Percentiles rank a stretch among this genome's conserved stretches.
These are phyloP conservation scores for Cancer borealis DNA, from an alignment of 2,888 invertebrate species.

Conservation along the genomic window DNA sequence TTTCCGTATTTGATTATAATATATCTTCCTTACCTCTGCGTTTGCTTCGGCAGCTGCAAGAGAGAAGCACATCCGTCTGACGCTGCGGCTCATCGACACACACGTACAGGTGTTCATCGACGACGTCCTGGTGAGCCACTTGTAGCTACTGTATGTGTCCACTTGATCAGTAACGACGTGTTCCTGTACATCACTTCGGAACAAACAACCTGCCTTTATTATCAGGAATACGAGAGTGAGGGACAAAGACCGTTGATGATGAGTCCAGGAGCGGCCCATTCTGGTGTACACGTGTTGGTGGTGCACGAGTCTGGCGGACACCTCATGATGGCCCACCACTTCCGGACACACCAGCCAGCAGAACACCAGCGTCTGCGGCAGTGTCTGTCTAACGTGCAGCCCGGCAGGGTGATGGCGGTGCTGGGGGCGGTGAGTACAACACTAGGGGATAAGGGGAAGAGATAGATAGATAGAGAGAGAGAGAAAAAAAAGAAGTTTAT, in stretches of 20 bases:
- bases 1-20: background rate
- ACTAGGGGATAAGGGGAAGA: background rate
- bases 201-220: background rate
- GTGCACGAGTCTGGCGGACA: conserved; percentile 38
- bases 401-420: conserved; percentile 50
- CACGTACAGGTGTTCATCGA: conserved; percentile 36
- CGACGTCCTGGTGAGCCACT: conserved; percentile 44
- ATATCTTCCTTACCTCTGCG: background rate
- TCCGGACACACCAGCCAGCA: conserved; percentile 66
- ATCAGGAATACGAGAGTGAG: background rate
- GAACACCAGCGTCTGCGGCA: conserved; percentile 49
- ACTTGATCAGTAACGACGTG: background rate
- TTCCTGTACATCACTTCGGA: too few species aligned
- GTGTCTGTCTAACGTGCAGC: conserved; percentile 48
- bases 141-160: too few species aligned
- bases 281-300: conserved; percentile 65
- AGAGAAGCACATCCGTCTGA: background rate
- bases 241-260: background rate
- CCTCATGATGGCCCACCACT: conserved; percentile 63
- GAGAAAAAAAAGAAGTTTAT: background rate
- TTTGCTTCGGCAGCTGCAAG: conserved; percentile 16
- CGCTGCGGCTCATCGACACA: conserved; percentile 23
- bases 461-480: conserved; percentile 45
- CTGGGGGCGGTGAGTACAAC: conserved; percentile 54
- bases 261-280: conserved; percentile 22